Evolutionary conservation across 2,113 vertebrate species (phyloP), one percentile per base, ranked within the genome.

Genomic region (Ellobius talpinus): DNA sequence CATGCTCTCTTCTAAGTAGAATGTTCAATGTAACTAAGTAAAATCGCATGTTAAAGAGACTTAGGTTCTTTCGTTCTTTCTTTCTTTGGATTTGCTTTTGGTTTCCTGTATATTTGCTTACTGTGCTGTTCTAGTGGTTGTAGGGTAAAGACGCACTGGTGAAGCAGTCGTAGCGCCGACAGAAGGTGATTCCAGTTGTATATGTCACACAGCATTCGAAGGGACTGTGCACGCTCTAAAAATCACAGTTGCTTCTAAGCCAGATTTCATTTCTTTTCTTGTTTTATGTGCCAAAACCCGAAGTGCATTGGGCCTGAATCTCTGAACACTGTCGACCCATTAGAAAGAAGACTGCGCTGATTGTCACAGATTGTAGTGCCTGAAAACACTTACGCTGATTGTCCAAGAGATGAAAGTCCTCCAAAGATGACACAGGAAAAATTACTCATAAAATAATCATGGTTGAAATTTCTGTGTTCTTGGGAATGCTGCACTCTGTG

Each of bases 171-270:
- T 98, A 99, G 99, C 99, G 99, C 99, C 99, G 99, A 99, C 98
- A 52, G 97, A 98, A 98, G 98, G 99, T 98, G 98, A 98, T 97
- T 98, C 98, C 98, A 98, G 97, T 98, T 98, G 98, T 99, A 97
- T 98, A 97, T 99, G 98, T 99, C 98, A 98, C 98, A 98, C 99
- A 99, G 99, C 98, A 98, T 99, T 99, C 98, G 98, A 98, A 99
- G 98, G 99, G 98, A 99, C 99, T 98, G 98, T 98, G 97, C 96
- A 98, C 98, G 99, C 98, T 98, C 97, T 96, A 42, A 97, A 98
- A 98, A 81, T 96, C 76, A 65, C 96, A 98, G 52, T 96, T 85
- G 90, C 97, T 97, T 87, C 98, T 68, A 94, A 96, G 95, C 93
- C 97, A 96, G 95, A 97, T 97, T 98, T 98, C 98, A 95, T 96